Base-by-base conservation (phyloP, 1,140 invertebrate genomes). In the Anastrepha obliqua region DNA sequence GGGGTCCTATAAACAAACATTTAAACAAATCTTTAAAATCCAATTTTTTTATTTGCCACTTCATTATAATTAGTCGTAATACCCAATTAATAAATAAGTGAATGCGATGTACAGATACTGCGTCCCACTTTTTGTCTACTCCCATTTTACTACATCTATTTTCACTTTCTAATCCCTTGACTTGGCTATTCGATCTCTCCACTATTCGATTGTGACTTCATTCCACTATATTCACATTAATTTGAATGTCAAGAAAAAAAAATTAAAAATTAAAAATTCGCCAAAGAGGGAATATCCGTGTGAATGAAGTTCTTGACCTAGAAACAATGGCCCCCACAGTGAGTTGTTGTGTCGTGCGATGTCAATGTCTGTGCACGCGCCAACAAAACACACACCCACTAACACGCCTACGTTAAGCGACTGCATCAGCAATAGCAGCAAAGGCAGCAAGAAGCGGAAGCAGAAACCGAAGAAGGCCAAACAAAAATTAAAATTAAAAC, bases 231-330 rank as follows among this genome's bases (percentile, higher is more conserved):
- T 81, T 78, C 74, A 51, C 47, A 81, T 29, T 55, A 51, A 58
- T 20, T 55, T 58, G 17, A 81, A 29, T 81, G 51, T 58, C 47
- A 55, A 58, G 74, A 8, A 55, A 29, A 55, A 11, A n/a, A n/a
- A n/a, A n/a, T n/a, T n/a, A n/a, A n/a, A n/a, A 81, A 58, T 81
- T 81, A 81, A 81, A 81, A 58, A 55, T n/a, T 81, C 74, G 29
- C n/a, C n/a, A 29, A 5, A 11, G 29, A 67, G 5, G 7, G 58
- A 29, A 2, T 7, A 29, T 39, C 20, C 55, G 85, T 44, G 55
- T 60, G 88, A 20, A 39, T 3, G 59, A 64, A 91, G 91, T 92
- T 92, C 91, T 92, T 92, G 91, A 92, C 91, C 91, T 92, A 92
- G 91, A 92, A 88, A 88, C 86, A 87, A 55, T 20, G 44, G n/a